phyloP scores from a whole-genome alignment of 2,888 invertebrate genomes.

The Celastrina argiolus region DNA sequence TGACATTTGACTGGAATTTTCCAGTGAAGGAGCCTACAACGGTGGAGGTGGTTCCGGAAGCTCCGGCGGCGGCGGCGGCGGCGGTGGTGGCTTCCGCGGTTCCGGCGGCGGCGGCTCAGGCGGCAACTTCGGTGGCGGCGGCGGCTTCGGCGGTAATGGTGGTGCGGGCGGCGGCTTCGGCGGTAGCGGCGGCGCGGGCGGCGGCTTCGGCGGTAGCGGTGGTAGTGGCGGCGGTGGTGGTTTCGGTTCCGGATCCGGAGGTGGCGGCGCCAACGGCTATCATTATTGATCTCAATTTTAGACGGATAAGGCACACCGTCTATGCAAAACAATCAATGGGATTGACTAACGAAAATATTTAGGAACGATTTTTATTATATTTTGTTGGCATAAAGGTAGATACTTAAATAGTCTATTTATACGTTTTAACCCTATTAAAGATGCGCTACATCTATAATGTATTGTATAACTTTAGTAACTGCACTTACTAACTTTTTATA shows the following conservation, averaged over 20 bases:
- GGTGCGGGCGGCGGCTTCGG: background rate
- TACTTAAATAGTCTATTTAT: background rate
- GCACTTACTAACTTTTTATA: too few relatives aligned
- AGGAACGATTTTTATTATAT: constrained; percentile 25
- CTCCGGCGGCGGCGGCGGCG: constrained; percentile 26
- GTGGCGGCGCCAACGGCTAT: constrained; percentile 50
- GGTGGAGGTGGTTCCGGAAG: constrained; percentile 36
- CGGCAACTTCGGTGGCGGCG: constrained; percentile 36
- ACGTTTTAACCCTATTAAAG: background rate
- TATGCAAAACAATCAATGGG: background rate
- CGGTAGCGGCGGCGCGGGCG: background rate
- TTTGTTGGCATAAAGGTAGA: background rate
- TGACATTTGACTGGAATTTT: too few relatives aligned
- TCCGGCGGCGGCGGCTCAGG: constrained; percentile 34
- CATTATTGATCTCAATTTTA: constrained; percentile 61
- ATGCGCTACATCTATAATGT: background rate
- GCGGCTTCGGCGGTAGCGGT: constrained; percentile 34
- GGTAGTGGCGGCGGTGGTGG: constrained; percentile 11
- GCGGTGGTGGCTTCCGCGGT: constrained; percentile 33
- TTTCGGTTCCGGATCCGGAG: constrained; percentile 37
- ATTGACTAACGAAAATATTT: constrained; percentile 37
- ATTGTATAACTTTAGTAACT: background rate
- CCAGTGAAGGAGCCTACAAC: constrained; percentile 65
- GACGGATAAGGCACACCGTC: constrained; percentile 27
- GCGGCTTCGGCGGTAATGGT: constrained; percentile 25